Evolutionary conservation across 2,888 invertebrate species (phyloP), one percentile per base, ranked within the genome.

Genomic region (Nowickia ferox): DNA sequence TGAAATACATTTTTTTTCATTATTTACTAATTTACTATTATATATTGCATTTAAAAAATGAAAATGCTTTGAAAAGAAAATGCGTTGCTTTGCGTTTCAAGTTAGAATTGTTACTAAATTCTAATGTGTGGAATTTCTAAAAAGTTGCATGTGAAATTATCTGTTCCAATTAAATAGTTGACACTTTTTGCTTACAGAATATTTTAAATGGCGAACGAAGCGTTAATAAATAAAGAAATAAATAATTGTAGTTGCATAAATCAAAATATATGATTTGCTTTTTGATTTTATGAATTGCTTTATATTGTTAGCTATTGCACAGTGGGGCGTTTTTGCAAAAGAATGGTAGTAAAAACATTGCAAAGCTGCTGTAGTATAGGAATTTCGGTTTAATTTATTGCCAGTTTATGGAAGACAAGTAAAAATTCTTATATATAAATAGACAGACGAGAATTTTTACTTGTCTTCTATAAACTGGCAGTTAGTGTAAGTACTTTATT

Each of bases 1-100:
- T 89, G 51, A 86, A 88, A 19, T 86, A 44, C 88, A 88, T 88
- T 53, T 17, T 86, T 57, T 8, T 9, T 46, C 17, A 15, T 53
- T 4, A 13, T 22, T 42, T 68, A 6, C 0, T 30, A 6, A 6
- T 51, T 46, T 30, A 48, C 19, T n/a, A 51, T 51, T 15, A 15
- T 44, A 63, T 63, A 44, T 2, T 22, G 9, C n/a, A 30, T 59
- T n/a, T 59, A 3, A 15, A 9, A 61, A 40, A 30, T n/a, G 42
- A 9, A 40, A 19, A 6, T 22, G 19, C 22, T 22, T 46, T 46
- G 4, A 9, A 22, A 53, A 4, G 30, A n/a, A 9, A 15, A 59
- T n/a, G 51, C 10, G 19, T 61, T 74, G 48, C 6, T 72, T 55
- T 11, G 4, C 9, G 30, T 13, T 6, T 48, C 15, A 51, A 22